Evolutionary conservation across 2,797 vertebrate genomes (phyloP), one percentile per base, ranked within the genome.

Genomic region (Onychomys torridus): DNA sequence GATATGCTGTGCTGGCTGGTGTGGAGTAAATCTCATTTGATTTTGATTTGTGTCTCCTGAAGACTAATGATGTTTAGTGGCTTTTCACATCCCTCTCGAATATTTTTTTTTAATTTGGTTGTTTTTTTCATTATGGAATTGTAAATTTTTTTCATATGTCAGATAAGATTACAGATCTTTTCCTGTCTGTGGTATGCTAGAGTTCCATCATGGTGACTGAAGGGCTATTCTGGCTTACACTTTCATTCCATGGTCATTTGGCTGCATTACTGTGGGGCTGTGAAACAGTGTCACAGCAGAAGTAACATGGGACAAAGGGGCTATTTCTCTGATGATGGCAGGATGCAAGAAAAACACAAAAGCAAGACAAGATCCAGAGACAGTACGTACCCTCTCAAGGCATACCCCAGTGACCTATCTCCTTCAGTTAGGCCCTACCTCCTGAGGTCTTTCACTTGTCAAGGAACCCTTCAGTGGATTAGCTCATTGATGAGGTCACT

Each of bases 31-130:
- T 85, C 52, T 96, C 32, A 55, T 40, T 89, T 63, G 52, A 78
- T 69, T 95, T 91, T 85, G 52, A 91, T 90, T 57, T 96, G 46
- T n/a, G n/a, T 76, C 87, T 89, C 25, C 19, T 85, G 21, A 11
- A 85, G 32, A 90, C 16, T 52, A 73, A 91, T 90, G 59, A 86
- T 82, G 14, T 71, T 69, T 79, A 94, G 1, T 19, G 90, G 37
- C 32, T 83, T 65, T 82, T 90, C 25, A 7, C 69, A 52, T 71
- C 11, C 16, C 67, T 3, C 55, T 91, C 7, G 55, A 34, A 83
- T 92, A 6, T 40, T 55, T 89, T 93, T 93, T 89, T 96, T 78
- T 65, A 63, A 77, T 71, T 89, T 55, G 4, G 16, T 65, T 85
- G 37, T 63, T 86, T 87, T 87, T 49, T 85, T 78, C 49, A 71